Percentiles rank a stretch among this genome's conserved stretches.
Conservation (phyloP, 2,888 invertebrate species). For the Acleris emargana region DNA sequence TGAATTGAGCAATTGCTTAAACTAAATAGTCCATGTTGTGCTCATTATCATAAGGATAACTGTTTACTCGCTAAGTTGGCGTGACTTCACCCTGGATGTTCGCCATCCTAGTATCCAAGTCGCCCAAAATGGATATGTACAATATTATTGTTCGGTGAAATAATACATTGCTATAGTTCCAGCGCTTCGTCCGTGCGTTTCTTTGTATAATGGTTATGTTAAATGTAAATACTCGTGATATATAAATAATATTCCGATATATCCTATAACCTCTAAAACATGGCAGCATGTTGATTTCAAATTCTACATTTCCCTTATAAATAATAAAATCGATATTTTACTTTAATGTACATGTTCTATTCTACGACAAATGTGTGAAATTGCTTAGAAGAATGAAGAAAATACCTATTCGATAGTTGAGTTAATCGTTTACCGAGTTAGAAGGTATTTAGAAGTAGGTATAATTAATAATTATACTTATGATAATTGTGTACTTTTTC, state of each 20-base stretch:
- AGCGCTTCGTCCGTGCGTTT: conserved; percentile 8
- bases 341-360: conserved; percentile 79
- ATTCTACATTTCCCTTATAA: conserved; percentile 61
- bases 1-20: conserved; percentile 80
- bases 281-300: conserved; percentile 51
- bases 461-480: conserved; percentile 36
- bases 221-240: conserved; percentile 36
- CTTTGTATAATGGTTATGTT: conserved; percentile 27
- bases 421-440: conserved; percentile 24
- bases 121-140: conserved; percentile 29
- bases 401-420: conserved; percentile 31
- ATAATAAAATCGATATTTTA: conserved; percentile 77
- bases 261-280: conserved; percentile 42
- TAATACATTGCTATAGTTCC: conserved; percentile 28
- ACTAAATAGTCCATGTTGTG: conserved; percentile 66
- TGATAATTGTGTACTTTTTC: conserved; percentile 41
- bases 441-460: conserved; percentile 28
- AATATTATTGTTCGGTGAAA: conserved; percentile 19
- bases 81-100: conserved; percentile 1
- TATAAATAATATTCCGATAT: conserved; percentile 36
- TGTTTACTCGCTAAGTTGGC: conserved; percentile 47
- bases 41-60: conserved; percentile 71
- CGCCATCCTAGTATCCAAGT: not conserved
- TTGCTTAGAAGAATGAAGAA: conserved; percentile 43
- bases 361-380: conserved; percentile 70